Evolutionary conservation across 2,888 invertebrate genomes (phyloP), one percentile per base, ranked within the genome.

Genomic region (Perdita meconis): DNA sequence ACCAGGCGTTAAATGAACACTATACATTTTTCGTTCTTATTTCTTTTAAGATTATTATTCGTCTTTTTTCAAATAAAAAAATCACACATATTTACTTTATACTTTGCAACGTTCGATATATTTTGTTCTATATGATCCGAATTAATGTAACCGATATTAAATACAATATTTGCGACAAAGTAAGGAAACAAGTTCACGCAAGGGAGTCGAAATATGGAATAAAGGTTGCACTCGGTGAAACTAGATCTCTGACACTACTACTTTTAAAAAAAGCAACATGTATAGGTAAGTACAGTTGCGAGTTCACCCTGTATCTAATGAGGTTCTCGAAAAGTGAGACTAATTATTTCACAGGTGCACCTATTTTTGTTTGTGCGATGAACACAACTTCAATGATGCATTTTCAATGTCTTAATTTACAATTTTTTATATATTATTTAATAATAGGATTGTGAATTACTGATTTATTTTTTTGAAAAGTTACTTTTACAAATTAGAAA

Each of bases 1-100:
- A 60, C 89, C 87, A 0, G 89, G 86, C 36, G 91, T 88, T 56
- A 90, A 90, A 64, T 91, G 91, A 61, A 92, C 92, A 57, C 87
- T 90, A 68, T 92, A 92, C 92, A 92, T 92, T 59, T 76, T 83
- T 1, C 4, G 19, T n/a, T 26, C 6, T 56, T 26, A 30, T 44
- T 47, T 36, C 2, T 19, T 4, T 19, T 19, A 19, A 24, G 30
- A 8, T 8, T 16, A 64, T 22, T 44, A 19, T 19, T 16, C 19
- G 47, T 19, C 16, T 36, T 8, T 19, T 30, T 55, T 19, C 1
- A 50, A 50, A 34, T 4, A 2, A 10, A 13, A 22, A 26, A 1
- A n/a, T 1, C 19, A 13, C 2, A 38, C n/a, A 38, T 0, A 38
- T 4, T 56, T 47, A 56, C 50, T 26, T 44, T 10, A n/a, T 44